Evolutionary conservation across 2,888 invertebrate species (phyloP).

Genomic region (Dioctria linearis): DNA sequence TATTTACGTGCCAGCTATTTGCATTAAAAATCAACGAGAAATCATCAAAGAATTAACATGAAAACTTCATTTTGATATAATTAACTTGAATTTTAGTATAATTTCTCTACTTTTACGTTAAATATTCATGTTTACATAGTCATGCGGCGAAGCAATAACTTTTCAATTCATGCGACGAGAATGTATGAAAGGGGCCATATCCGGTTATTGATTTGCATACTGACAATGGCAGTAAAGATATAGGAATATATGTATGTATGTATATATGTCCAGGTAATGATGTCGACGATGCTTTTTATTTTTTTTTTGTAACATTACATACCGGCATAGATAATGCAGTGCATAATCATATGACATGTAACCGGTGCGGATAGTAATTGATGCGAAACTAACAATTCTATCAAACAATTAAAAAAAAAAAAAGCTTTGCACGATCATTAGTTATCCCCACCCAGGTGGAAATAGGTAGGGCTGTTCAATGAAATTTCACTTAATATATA

Average conservation of each 20-base stretch:
- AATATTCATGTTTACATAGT: slow-evolving; percentile 51
- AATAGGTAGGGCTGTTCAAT: slow-evolving; percentile 42
- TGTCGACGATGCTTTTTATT: too few relatives aligned
- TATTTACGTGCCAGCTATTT: slow-evolving; percentile 1
- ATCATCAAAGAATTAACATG: slow-evolving; percentile 49
- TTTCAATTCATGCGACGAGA: slow-evolving; percentile 2
- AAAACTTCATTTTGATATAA: slow-evolving; percentile 49
- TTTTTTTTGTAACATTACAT: too few relatives aligned
- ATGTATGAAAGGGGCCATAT: slow-evolving; percentile 40
- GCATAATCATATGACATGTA: slow-evolving; percentile 8
- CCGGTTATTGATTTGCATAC: slow-evolving; percentile 54
- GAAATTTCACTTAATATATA: neutral
- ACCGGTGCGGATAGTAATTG: slow-evolving; percentile 13
- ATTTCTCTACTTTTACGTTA: slow-evolving; percentile 20
- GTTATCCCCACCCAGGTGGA: slow-evolving; percentile 52
- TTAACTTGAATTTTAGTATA: slow-evolving; percentile 44
- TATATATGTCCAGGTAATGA: too few relatives aligned
- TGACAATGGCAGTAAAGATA: too few relatives aligned
- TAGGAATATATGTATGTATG: too few relatives aligned
- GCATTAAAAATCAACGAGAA: slow-evolving; percentile 41
- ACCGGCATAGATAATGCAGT: neutral
- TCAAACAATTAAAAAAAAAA: slow-evolving; percentile 50
- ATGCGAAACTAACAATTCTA: slow-evolving; percentile 49
- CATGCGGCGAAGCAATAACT: slow-evolving; percentile 42
- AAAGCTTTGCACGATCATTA: slow-evolving; percentile 43